A percentile compares a stretch with the other conserved stretches of the same genome.
Conservation (phyloP, 2,888 invertebrate genomes). For the Hoplodrina ambigua region DNA sequence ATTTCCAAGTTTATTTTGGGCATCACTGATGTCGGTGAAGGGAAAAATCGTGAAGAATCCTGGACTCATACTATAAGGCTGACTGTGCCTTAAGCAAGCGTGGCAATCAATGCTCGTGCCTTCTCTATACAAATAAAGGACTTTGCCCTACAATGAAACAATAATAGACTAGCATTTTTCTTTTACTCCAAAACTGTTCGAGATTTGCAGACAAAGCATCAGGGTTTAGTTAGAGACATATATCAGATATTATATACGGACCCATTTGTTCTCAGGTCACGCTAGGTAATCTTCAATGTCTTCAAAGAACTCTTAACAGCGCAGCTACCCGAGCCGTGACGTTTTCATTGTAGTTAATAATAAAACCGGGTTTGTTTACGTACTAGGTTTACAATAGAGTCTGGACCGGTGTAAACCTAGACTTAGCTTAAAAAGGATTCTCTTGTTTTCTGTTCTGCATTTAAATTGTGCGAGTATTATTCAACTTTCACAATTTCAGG, state of each 20-base stretch:
- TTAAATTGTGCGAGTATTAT: not conserved
- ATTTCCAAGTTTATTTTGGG: no score
- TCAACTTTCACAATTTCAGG: not conserved
- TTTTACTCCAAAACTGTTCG: no score
- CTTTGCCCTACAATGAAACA: no score
- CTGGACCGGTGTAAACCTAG: conserved; percentile 26
- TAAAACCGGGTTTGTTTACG: conserved; percentile 31
- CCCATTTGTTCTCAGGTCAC: conserved; percentile 38
- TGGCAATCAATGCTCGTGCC: no score
- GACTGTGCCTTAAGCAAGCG: no score
- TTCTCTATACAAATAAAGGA: no score
- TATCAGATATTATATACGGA: conserved; percentile 15
- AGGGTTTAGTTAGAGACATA: no score
- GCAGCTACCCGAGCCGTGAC: conserved; percentile 42
- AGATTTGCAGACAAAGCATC: no score
- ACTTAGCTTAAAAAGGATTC: not conserved
- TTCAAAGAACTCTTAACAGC: conserved; percentile 37
- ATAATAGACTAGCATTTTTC: no score
- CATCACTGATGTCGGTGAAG: no score
- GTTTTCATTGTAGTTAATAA: conserved; percentile 42
- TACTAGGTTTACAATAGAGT: conserved; percentile 11
- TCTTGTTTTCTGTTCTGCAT: not conserved
- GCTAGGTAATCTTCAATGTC: conserved; percentile 48
- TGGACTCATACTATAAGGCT: no score
- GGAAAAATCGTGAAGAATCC: no score